These are phyloP conservation scores for Frankliniella fusca DNA, from an alignment of 2,888 invertebrate species.

Conservation along the genomic window DNA sequence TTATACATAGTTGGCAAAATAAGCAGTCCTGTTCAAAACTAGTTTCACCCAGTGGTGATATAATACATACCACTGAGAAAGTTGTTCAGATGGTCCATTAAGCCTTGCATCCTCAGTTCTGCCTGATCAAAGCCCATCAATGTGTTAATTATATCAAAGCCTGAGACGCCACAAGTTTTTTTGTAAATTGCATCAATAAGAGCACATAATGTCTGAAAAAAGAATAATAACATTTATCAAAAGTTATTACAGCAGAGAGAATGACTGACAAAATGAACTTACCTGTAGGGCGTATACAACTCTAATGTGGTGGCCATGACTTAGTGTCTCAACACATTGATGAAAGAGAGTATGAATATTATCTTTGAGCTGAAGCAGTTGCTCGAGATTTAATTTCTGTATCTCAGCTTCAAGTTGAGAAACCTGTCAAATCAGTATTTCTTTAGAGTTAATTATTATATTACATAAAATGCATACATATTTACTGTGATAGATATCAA, in stretches of 20 bases:
- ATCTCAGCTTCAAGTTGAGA: slow-evolving; percentile 75
- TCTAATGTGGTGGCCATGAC: slow-evolving; percentile 76
- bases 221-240: slow-evolving; percentile 29
- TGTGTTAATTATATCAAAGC: slow-evolving; percentile 75
- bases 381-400: slow-evolving; percentile 73
- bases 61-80: slow-evolving; percentile 65
- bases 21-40: neutral
- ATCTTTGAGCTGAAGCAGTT: slow-evolving; percentile 66
- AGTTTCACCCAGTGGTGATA: neutral
- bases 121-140: slow-evolving; percentile 78
- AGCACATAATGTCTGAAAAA: slow-evolving; percentile 78
- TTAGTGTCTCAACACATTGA: slow-evolving; percentile 81
- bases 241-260: slow-evolving; percentile 27
- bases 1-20: neutral
- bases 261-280: slow-evolving; percentile 36
- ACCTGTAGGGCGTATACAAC: slow-evolving; percentile 56
- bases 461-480: neutral
- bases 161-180: slow-evolving; percentile 66
- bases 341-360: slow-evolving; percentile 80
- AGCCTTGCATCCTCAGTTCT: slow-evolving; percentile 73
- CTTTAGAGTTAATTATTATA: slow-evolving; percentile 8
- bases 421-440: slow-evolving; percentile 51
- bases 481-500: slow-evolving; percentile 34
- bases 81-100: slow-evolving; percentile 71
- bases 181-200: slow-evolving; percentile 82